These are phyloP conservation scores for Matsumurasca onukii DNA, from an alignment of 1,140 invertebrate species.

Conservation along the genomic window DNA sequence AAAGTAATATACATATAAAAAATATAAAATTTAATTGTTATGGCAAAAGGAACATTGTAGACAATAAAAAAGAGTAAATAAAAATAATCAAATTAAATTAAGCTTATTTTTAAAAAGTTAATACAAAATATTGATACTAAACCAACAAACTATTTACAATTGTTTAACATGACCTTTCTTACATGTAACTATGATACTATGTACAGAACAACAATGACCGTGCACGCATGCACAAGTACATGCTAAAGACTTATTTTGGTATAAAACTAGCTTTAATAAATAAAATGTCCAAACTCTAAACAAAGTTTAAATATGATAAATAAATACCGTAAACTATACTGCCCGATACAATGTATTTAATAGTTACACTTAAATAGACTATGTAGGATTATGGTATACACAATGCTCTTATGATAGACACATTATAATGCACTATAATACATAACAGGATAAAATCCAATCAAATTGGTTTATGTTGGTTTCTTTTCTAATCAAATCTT, in stretches of 20 bases:
- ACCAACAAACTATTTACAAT: no score
- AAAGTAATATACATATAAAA: no score
- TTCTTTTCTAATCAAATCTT: not conserved
- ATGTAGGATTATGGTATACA: slow-evolving; percentile 11
- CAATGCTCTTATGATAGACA: not conserved
- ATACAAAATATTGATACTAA: no score
- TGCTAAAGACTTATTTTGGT: slow-evolving; percentile 20
- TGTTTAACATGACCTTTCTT: slow-evolving; percentile 13
- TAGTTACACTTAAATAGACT: slow-evolving; percentile 4
- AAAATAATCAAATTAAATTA: no score
- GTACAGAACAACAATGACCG: slow-evolving; percentile 18
- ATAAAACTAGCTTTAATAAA: slow-evolving; percentile 28
- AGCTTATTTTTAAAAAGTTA: no score
- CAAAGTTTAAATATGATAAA: not conserved
- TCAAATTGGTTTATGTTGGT: not conserved
- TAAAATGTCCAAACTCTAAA: slow-evolving; percentile 17
- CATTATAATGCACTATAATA: not conserved
- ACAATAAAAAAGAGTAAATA: no score
- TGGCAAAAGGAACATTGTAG: no score
- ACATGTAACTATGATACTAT: slow-evolving; percentile 14
- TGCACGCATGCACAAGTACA: not conserved
- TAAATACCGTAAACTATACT: slow-evolving; percentile 25
- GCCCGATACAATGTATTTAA: slow-evolving; percentile 3
- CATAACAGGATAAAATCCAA: not conserved
- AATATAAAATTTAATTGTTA: no score